A percentile compares a stretch with the other conserved stretches of the same genome.
These are phyloP conservation scores for Probaryconus sp. DNA, from an alignment of 1,140 invertebrate species.

Conservation along the genomic window DNA sequence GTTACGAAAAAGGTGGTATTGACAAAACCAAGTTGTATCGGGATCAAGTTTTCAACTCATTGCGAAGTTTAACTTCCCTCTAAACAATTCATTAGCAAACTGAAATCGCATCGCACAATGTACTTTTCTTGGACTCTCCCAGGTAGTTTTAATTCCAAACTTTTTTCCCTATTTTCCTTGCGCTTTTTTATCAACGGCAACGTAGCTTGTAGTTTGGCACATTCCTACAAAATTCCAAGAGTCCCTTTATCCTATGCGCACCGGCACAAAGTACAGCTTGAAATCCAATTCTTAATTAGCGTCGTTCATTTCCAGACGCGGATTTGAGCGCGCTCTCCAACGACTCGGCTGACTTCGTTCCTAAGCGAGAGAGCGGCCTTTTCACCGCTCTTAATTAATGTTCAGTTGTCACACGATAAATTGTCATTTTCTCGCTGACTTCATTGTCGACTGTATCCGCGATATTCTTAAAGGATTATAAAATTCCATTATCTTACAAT, in stretches of 20 bases:
- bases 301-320: slow-evolving; percentile 60
- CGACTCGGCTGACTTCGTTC: slow-evolving; percentile 28
- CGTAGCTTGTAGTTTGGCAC: slow-evolving; percentile 37
- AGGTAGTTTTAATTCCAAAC: slow-evolving; percentile 38
- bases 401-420: slow-evolving; percentile 61
- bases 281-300: slow-evolving; percentile 63
- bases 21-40: too few relatives aligned
- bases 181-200: neutral
- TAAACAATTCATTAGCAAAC: slow-evolving; percentile 54
- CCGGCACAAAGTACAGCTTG: slow-evolving; percentile 42
- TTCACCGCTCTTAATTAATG: slow-evolving; percentile 62
- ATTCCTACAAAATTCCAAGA: slow-evolving; percentile 49
- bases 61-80: slow-evolving; percentile 25
- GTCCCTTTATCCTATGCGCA: slow-evolving; percentile 33
- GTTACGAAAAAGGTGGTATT: too few relatives aligned
- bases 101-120: slow-evolving; percentile 41
- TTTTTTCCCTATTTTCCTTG: neutral
- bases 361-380: slow-evolving; percentile 40
- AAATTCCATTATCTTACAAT: slow-evolving; percentile 38
- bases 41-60: slow-evolving; percentile 54
- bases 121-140: slow-evolving; percentile 40
- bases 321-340: slow-evolving; percentile 38
- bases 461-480: slow-evolving; percentile 52
- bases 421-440: slow-evolving; percentile 52
- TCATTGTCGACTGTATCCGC: slow-evolving; percentile 37